Conservation (phyloP, 2,113 vertebrate genomes). For the Conger conger region DNA sequence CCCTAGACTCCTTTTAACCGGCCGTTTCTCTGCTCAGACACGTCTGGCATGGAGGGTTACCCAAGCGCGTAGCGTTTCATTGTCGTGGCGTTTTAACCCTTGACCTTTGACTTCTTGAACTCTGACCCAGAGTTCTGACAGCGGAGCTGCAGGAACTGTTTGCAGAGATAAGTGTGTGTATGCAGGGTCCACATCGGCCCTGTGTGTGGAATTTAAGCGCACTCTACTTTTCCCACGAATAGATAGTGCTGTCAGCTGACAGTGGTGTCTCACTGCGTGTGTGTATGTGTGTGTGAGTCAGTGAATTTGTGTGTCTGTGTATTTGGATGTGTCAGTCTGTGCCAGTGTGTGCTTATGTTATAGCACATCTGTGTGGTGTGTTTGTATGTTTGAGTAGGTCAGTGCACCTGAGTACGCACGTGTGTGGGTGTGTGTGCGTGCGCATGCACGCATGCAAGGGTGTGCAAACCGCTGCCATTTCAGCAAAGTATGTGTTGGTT, state of each 20-base stretch:
- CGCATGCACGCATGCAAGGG: too few relatives aligned
- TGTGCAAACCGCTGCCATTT: too few relatives aligned
- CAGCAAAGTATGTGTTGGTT: too few relatives aligned
- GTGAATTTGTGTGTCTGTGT: background rate
- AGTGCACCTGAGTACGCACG: background rate
- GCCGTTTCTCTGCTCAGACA: background rate
- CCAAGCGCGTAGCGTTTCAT: background rate
- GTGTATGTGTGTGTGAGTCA: background rate
- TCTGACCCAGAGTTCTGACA: background rate
- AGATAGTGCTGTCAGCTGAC: background rate
- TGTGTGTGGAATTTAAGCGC: background rate
- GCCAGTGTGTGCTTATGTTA: background rate
- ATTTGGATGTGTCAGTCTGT: background rate
- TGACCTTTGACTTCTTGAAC: background rate
- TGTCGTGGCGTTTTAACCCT: background rate
- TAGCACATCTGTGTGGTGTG: background rate
- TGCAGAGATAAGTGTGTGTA: background rate
- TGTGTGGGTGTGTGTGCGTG: background rate
- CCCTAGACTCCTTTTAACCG: background rate
- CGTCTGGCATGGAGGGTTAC: background rate
- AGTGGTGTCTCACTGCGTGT: background rate
- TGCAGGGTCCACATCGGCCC: background rate
- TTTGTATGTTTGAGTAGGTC: background rate
- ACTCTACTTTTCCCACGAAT: conserved; percentile 6
- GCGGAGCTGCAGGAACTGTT: background rate